These are phyloP conservation scores for Drosophila gunungcola DNA, from an alignment of 1,140 invertebrate species.

Conservation along the genomic window DNA sequence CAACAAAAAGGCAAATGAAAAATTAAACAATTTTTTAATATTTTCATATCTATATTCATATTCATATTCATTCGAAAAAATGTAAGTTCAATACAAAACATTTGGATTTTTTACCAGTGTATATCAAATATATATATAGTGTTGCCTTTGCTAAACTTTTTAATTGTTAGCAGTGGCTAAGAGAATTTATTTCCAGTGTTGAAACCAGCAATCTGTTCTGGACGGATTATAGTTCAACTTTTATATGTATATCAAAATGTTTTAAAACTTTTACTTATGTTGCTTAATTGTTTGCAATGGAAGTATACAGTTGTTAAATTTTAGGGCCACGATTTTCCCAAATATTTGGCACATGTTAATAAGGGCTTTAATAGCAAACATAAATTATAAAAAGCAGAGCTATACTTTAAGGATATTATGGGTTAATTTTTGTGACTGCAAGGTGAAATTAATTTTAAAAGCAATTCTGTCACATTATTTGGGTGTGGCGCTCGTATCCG, in stretches of 20 bases:
- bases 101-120: too few relatives aligned
- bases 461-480: constrained; percentile 4
- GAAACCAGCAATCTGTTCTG: not conserved
- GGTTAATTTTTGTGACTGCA: constrained; percentile 1
- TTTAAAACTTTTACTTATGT: not conserved
- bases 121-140: too few relatives aligned
- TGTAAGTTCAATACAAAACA: too few relatives aligned
- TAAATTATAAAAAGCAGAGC: not conserved
- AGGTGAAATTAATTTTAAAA: constrained; percentile 27
- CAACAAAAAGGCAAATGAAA: too few relatives aligned
- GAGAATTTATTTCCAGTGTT: not conserved
- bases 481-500: not conserved
- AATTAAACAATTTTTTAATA: too few relatives aligned
- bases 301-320: not conserved
- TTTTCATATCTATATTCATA: too few relatives aligned
- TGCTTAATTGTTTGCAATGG: not conserved
- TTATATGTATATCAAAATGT: not conserved
- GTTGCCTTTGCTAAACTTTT: too few relatives aligned
- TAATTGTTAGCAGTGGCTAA: too few relatives aligned
- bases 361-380: not conserved
- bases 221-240: not conserved
- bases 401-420: not conserved
- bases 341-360: not conserved
- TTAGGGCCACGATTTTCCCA: not conserved
- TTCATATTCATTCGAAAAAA: too few relatives aligned